Base-by-base conservation (phyloP, 1,140 invertebrate genomes). In the Drosophila repleta region DNA sequence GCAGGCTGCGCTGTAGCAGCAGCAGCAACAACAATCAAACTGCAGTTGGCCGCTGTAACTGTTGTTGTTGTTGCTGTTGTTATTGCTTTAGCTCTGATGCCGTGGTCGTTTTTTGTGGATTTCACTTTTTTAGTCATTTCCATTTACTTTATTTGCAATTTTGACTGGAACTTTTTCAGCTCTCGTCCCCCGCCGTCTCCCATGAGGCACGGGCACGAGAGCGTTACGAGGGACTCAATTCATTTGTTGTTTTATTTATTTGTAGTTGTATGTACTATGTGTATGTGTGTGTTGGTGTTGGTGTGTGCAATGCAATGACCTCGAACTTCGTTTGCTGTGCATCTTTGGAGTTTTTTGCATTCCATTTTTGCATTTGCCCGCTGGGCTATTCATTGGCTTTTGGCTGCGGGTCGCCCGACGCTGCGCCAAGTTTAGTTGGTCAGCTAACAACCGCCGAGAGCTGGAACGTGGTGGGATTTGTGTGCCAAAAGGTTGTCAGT, bases 121-220 rank as follows among this genome's bases (percentile, higher is more conserved):
- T 81, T 81, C 79, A 79, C 79, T 81, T 79, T 76, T 81, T 81
- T 76, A 74, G 76, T 61, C 61, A 70, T 74, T 57, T 65, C 52
- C 61, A 55, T 73, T 67, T 83, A 73, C 60, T 81, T 76, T 79
- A 71, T 79, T 81, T 81, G 72, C 75, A 62, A 57, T 62, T 74
- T 77, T 67, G 61, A 66, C 35, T 66, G 52, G 71, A 66, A 74
- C 65, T 63, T 69, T 66, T 73, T 73, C 67, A 71, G 72, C 52
- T 53, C 17, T 37, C n/a, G n/a, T n/a, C n/a, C n/a, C 35, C 41
- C 29, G 56, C 7, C 8, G 18, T 32, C 8, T 29, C 39, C 35
- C 37, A 55, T 39, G 21, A 41, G 52, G 43, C 26, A 55, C 45
- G 58, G 52, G 43, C 26, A 55, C 45, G 58, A 51, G 49, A 35